Evolutionary conservation across 1,140 invertebrate genomes (phyloP).

Genomic region (Neodiprion pinetum): DNA sequence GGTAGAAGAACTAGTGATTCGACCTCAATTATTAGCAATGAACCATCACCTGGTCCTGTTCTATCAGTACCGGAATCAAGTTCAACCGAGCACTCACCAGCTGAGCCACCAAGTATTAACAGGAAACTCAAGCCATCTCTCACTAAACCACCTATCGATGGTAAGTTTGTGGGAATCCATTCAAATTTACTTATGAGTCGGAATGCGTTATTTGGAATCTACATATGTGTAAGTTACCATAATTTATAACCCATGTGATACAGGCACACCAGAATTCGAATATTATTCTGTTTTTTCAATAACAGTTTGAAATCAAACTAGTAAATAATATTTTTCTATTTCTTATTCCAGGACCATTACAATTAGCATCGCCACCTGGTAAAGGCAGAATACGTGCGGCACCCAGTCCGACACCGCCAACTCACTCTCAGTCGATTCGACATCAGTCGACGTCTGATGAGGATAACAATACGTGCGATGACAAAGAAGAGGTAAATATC

Average conservation of each 20-base stretch:
- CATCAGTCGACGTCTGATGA: constrained; percentile 56
- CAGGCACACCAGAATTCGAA: constrained; percentile 10
- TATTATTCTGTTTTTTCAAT: not conserved
- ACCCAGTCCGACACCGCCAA: constrained; percentile 62
- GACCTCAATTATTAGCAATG: constrained; percentile 56
- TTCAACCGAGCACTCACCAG: constrained; percentile 54
- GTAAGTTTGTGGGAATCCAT: constrained; percentile 29
- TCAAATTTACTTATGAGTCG: not conserved
- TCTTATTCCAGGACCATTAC: constrained; percentile 43
- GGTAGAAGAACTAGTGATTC: constrained; percentile 69
- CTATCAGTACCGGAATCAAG: constrained; percentile 41
- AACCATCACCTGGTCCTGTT: constrained; percentile 56
- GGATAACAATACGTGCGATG: constrained; percentile 53
- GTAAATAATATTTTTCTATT: not conserved
- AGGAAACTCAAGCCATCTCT: constrained; percentile 64
- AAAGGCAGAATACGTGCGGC: constrained; percentile 58
- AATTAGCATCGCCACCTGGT: constrained; percentile 57
- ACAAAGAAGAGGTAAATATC: constrained; percentile 50
- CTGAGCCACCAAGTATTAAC: constrained; percentile 64
- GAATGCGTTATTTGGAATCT: not conserved
- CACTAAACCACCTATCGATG: constrained; percentile 47
- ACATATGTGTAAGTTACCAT: not conserved
- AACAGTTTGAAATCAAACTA: not conserved
- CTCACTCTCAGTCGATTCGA: constrained; percentile 38
- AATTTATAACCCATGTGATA: no score